phyloP scores from a whole-genome alignment of 1,140 invertebrate species.

The Pteromalus puparum region DNA sequence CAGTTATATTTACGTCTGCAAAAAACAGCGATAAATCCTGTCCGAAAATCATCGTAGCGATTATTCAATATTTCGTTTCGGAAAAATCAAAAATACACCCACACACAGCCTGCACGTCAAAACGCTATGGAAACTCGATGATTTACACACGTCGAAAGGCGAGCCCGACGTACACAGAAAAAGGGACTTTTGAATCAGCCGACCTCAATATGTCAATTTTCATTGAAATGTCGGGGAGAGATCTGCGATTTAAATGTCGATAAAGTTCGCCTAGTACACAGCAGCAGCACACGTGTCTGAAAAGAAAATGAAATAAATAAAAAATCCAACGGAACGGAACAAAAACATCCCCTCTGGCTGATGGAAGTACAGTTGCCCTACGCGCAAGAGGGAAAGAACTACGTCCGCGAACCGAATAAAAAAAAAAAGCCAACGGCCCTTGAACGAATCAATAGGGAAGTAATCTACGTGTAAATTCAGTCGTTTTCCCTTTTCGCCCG shows the following conservation, averaged over 20 bases:
- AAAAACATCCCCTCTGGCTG: neutral
- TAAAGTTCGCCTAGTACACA: neutral
- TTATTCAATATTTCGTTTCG: neutral
- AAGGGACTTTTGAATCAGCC: neutral
- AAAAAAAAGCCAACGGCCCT: neutral
- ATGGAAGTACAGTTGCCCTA: neutral
- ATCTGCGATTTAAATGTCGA: slow-evolving; percentile 23
- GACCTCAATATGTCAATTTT: slow-evolving; percentile 17
- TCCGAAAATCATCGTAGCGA: neutral
- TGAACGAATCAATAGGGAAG: slow-evolving; percentile 18
- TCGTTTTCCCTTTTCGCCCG: neutral
- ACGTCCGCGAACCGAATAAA: neutral
- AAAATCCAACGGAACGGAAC: neutral
- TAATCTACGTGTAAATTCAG: slow-evolving; percentile 21
- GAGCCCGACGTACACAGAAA: neutral
- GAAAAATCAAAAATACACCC: neutral
- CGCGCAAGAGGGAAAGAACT: neutral
- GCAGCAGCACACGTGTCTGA: neutral
- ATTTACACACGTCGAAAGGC: neutral
- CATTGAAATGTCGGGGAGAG: slow-evolving; percentile 17
- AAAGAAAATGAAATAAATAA: slow-evolving; percentile 14
- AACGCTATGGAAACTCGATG: neutral
- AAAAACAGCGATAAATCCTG: too few species aligned
- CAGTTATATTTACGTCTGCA: too few species aligned
- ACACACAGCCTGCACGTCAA: neutral